Evolutionary conservation across 2,113 vertebrate genomes (phyloP).

Genomic region (Poecile atricapillus): DNA sequence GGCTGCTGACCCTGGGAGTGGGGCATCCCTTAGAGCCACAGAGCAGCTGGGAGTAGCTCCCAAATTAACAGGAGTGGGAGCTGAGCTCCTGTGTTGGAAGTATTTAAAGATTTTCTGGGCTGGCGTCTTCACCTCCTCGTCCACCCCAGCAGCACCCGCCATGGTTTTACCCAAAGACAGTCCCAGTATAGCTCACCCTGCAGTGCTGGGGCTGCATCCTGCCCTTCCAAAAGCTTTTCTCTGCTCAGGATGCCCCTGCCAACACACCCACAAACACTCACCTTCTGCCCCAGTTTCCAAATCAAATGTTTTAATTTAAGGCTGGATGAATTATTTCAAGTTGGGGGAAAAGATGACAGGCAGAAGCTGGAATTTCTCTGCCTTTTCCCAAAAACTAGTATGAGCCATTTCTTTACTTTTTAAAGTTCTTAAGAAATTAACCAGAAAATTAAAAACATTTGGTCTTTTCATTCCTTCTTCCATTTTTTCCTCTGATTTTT

Average conservation of each 20-base stretch:
- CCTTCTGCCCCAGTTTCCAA: conserved; percentile 28
- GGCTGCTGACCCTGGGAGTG: not conserved
- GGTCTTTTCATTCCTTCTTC: not conserved
- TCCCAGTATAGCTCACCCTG: conserved; percentile 2
- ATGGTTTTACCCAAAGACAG: not conserved
- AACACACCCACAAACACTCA: not conserved
- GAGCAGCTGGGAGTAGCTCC: not conserved
- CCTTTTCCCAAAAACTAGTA: not conserved
- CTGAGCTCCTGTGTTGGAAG: not conserved
- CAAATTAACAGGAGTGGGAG: conserved; percentile 12
- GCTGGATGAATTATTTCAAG: not conserved
- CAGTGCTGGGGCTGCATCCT: not conserved
- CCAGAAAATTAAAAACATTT: not conserved
- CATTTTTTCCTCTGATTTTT: not conserved
- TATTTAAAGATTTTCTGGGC: conserved; percentile 30
- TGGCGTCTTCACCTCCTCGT: not conserved
- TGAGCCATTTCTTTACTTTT: not conserved
- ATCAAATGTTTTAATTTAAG: not conserved
- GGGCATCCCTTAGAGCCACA: not conserved
- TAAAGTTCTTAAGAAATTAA: not conserved
- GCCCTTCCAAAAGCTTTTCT: conserved; percentile 8
- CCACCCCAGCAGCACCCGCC: conserved; percentile 34
- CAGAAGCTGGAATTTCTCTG: not conserved
- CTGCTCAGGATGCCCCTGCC: not conserved
- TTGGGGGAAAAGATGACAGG: not conserved